Evolutionary conservation across 64 coral and sea anemone species (phyloP), one percentile per base, ranked within the genome.

Genomic region (Pocillopora verrucosa): DNA sequence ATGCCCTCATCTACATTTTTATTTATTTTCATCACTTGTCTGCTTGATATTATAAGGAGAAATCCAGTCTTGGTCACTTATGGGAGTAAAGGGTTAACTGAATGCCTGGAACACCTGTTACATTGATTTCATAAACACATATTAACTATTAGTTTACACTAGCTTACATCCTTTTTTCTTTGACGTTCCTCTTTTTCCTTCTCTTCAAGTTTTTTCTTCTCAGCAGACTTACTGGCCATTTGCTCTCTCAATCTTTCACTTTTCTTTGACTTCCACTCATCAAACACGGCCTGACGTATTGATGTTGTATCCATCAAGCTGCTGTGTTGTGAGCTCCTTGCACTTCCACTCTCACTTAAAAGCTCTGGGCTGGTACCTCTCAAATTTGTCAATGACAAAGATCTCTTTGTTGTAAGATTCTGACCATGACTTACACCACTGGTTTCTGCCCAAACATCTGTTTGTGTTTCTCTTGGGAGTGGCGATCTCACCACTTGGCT

Each of bases 231-330:
- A n/a, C 76, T 88, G 6, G 84, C 65, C 76, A 91, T 22, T 10
- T 97, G 61, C 59, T 97, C 84, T 63, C 93, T 97, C 16, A 94
- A 80, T 67, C 87, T 97, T 36, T 62, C 83, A 78, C 90, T 97
- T 72, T 97, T 97, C 38, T 86, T 76, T 51, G 88, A 83, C 34
- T 87, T 59, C 95, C 95, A 97, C 59, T 93, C 90, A n/a, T 97
- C 91, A 64, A 89, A 97, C n/a, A 97, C 95, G 6, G 92, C 87
- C 61, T 97, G 91, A 20, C 95, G 82, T 60, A 97, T 97, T 10
- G 83, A 58, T 34, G 75, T 60, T 11, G 95, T 97, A 36, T 97
- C 91, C 15, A 97, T 88, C 13, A 92, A 83, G 69, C 83, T 82
- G 17, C 92, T 87, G 41, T 92, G 65, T 56, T 72, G 76, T 36